Conservation (phyloP, 2,113 vertebrate species). For the Bothrops jararaca region DNA sequence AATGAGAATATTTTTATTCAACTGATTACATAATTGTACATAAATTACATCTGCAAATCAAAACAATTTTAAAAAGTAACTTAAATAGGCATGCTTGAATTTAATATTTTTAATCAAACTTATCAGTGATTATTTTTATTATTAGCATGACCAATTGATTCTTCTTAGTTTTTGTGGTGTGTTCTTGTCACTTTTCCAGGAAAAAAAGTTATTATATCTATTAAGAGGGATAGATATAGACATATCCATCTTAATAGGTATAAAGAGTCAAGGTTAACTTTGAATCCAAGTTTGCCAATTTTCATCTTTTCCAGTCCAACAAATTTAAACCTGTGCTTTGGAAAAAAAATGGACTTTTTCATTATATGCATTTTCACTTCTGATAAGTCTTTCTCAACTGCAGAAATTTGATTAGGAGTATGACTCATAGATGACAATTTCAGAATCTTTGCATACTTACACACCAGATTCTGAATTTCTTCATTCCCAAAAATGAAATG, state of each 20-base stretch:
- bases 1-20: background rate
- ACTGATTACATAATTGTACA: background rate
- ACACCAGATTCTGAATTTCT: background rate
- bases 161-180: background rate
- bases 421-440: background rate
- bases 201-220: background rate
- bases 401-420: background rate
- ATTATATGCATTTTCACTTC: background rate
- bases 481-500: background rate
- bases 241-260: too few species aligned
- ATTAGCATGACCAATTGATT: background rate
- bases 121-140: background rate
- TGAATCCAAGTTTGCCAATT: background rate
- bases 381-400: background rate
- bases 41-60: background rate
- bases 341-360: background rate
- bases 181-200: background rate
- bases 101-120: background rate
- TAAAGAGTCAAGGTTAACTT: background rate
- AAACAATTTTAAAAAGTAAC: background rate
- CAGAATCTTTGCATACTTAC: background rate
- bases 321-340: background rate
- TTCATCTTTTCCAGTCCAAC: background rate
- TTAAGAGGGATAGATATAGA: background rate
- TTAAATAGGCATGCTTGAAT: background rate